A percentile compares a stretch with the other conserved stretches of the same genome.
phyloP scores from a whole-genome alignment of 30 jellyfish, hydroid and myxozoan species.

The Aurelia sp. region DNA sequence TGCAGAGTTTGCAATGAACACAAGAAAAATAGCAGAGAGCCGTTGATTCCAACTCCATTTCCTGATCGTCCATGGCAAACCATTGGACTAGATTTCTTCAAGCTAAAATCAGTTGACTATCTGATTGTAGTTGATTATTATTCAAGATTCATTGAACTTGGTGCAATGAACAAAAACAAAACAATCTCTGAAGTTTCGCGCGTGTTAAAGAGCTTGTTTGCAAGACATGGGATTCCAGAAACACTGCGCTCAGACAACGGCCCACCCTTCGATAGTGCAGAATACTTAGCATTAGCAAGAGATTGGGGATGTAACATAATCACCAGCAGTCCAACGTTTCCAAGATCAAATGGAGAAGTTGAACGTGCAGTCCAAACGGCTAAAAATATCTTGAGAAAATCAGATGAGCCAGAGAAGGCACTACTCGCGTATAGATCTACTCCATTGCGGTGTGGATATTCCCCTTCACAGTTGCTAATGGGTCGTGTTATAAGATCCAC shows the following conservation, averaged over 20 bases:
- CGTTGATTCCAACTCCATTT: conserved; percentile 31
- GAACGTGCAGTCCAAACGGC: conserved; percentile 70
- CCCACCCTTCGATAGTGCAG: conserved; percentile 52
- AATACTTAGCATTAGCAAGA: conserved; percentile 23
- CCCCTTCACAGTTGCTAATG: conserved; percentile 38
- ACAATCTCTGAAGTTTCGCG: conserved; percentile 19
- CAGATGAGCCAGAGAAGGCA: conserved; percentile 52
- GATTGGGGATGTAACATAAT: conserved; percentile 35
- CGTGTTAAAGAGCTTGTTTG: conserved; percentile 19
- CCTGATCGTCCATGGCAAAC: conserved; percentile 68
- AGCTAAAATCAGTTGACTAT: conserved; percentile 23
- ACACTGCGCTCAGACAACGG: conserved; percentile 59
- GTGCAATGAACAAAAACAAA: conserved; percentile 30
- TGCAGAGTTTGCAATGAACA: conserved; percentile 45
- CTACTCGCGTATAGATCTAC: conserved; percentile 67
- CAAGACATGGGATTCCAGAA: conserved; percentile 67
- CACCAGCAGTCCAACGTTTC: conserved; percentile 53
- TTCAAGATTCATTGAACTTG: conserved; percentile 58
- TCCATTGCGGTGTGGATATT: conserved; percentile 45
- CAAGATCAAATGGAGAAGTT: conserved; percentile 67
- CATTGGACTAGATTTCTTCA: conserved; percentile 53
- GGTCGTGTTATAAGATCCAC: conserved; percentile 45
- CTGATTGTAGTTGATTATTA: conserved; percentile 34
- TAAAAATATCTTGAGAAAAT: conserved; percentile 29
- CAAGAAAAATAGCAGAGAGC: conserved; percentile 18